Evolutionary conservation across 2,797 vertebrate species (phyloP).

Genomic region (Crax fasciolata): DNA sequence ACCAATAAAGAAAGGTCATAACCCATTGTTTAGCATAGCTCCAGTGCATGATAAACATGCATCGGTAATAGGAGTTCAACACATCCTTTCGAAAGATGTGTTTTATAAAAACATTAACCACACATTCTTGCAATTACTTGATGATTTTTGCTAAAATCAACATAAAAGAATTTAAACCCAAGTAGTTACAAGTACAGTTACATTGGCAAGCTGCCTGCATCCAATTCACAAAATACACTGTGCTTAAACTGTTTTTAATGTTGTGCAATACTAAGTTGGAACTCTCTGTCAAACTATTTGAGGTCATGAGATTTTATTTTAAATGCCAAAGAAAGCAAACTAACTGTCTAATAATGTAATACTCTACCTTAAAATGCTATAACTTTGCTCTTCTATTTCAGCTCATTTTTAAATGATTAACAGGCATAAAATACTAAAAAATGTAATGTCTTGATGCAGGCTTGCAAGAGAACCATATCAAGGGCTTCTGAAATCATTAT

Average conservation of each 20-base stretch:
- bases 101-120: slow-evolving; percentile 51
- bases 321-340: slow-evolving; percentile 66
- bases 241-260: slow-evolving; percentile 59
- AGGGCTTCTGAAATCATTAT: not conserved
- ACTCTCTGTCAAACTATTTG: slow-evolving; percentile 55
- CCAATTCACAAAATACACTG: slow-evolving; percentile 60
- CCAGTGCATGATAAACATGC: not conserved
- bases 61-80: not conserved
- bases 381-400: not conserved
- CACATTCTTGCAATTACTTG: slow-evolving; percentile 42
- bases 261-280: slow-evolving; percentile 44
- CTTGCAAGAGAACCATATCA: not conserved
- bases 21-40: not conserved
- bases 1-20: not conserved
- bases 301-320: slow-evolving; percentile 74
- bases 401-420: not conserved
- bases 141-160: slow-evolving; percentile 63
- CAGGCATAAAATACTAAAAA: not conserved
- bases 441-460: not conserved
- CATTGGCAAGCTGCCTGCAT: slow-evolving; percentile 55
- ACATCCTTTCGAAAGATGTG: slow-evolving; percentile 4
- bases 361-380: slow-evolving; percentile 34
- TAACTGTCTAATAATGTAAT: slow-evolving; percentile 10
- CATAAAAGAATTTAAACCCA: slow-evolving; percentile 55
- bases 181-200: slow-evolving; percentile 43